Evolutionary conservation across 2,113 vertebrate genomes (phyloP).

Genomic region (Etheostoma cragini): DNA sequence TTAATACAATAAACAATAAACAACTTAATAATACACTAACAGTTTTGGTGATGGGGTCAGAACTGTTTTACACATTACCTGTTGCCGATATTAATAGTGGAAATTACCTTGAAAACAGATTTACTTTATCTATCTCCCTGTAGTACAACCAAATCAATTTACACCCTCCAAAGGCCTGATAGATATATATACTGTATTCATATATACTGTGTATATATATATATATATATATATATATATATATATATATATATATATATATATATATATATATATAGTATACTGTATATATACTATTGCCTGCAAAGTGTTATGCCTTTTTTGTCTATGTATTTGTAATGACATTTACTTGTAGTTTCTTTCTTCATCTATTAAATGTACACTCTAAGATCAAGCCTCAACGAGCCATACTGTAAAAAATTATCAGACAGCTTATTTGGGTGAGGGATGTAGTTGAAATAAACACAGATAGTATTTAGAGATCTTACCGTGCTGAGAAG

Average conservation of each 20-base stretch:
- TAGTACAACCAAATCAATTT: no score
- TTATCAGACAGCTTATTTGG: background rate
- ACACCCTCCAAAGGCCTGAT: background rate
- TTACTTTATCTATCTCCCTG: background rate
- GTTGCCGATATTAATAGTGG: background rate
- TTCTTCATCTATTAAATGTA: background rate
- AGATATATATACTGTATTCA: background rate
- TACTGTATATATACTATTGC: background rate
- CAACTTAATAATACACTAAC: background rate
- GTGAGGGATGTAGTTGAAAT: background rate
- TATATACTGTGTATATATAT: no score
- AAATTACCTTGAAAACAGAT: background rate
- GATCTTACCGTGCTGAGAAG: constrained; percentile 71
- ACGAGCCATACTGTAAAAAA: background rate
- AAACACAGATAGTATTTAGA: background rate
- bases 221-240: background rate
- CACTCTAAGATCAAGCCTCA: background rate
- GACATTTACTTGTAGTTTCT: background rate
- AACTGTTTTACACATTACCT: background rate
- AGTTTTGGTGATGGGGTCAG: background rate
- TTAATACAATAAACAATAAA: no score
- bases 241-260: no score
- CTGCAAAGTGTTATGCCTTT: background rate
- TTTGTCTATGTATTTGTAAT: background rate
- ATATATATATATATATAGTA: background rate